Base-by-base conservation (phyloP, 2,113 vertebrate species). In the Eira barbara region DNA sequence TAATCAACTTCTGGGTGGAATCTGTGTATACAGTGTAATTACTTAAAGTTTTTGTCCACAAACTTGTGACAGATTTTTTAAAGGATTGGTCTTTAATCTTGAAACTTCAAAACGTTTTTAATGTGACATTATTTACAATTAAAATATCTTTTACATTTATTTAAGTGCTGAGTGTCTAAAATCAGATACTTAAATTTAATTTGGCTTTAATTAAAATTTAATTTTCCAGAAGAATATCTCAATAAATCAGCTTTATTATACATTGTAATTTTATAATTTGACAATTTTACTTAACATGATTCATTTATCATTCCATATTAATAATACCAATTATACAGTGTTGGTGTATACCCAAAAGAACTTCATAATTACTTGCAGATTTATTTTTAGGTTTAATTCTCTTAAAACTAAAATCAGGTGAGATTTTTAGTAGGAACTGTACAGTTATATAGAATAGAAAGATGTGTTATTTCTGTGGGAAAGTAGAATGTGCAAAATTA, bases 361-460 rank as follows among this genome's bases (percentile, higher is more conserved):
- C 45, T 95, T 86, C 2, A 14, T 69, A 69, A 88, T 79, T 55
- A 78, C 34, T 78, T 95, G 17, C 14, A 86, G 9, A 61, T 83
- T 93, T 97, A 89, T 55, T 78, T 90, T 52, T 61, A 31, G 34
- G 36, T 84, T 91, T 95, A 89, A 85, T 91, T 95, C 42, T 93
- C 45, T 81, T 49, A 31, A 67, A 59, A n/a, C 49, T 78, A 31
- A 90, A 96, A 84, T 89, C 34, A 69, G 13, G 23, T 69, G 92
- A 95, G 21, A 69, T 59, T 92, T 87, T 76, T 97, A 65, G 65
- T 55, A 81, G 39, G 87, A 76, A 76, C 29, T 69, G 6, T 59
- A 79, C 31, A 31, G 34, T 95, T 92, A 21, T 27, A 34, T 47
- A 85, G n/a, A 89, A 84, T 81, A 81, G 69, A 45, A 81, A 96